Conservation (phyloP, 2,113 vertebrate species). For the Sapayoa aenigma region DNA sequence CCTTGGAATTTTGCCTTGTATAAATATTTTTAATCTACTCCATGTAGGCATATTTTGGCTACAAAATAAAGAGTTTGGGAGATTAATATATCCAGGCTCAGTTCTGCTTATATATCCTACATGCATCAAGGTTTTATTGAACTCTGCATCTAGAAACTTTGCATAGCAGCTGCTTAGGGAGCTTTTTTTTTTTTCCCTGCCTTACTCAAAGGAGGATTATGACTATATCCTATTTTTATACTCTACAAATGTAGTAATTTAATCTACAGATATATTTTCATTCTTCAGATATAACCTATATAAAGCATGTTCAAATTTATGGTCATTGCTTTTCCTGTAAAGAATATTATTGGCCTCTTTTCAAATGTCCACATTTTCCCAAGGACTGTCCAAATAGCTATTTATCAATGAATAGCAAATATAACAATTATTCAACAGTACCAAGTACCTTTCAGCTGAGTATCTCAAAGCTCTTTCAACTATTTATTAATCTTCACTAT, state of each 20-base stretch:
- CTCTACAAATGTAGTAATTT: constrained; percentile 51
- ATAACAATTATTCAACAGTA: constrained; percentile 34
- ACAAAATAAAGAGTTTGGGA: constrained; percentile 58
- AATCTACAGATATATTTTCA: constrained; percentile 44
- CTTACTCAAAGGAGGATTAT: constrained; percentile 44
- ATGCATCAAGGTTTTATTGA: constrained; percentile 69
- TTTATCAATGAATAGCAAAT: constrained; percentile 28
- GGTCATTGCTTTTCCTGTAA: constrained; percentile 38
- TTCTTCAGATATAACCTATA: constrained; percentile 52
- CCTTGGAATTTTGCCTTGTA: constrained; percentile 69
- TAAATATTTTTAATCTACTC: constrained; percentile 73
- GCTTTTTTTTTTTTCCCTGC: neutral
- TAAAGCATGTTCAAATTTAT: constrained; percentile 55
- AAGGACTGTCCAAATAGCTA: neutral
- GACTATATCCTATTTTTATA: constrained; percentile 58
- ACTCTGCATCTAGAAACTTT: constrained; percentile 56
- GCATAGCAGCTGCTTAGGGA: constrained; percentile 34
- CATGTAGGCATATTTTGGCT: constrained; percentile 72
- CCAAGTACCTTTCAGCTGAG: constrained; percentile 26
- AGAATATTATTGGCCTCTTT: constrained; percentile 33
- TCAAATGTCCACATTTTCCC: constrained; percentile 55
- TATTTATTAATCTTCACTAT: neutral
- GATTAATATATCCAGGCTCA: constrained; percentile 66
- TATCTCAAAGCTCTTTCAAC: constrained; percentile 14
- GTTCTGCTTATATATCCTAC: constrained; percentile 62